Evolutionary conservation across 2,113 vertebrate genomes (phyloP).

Genomic region (Grammomys dolichurus): DNA sequence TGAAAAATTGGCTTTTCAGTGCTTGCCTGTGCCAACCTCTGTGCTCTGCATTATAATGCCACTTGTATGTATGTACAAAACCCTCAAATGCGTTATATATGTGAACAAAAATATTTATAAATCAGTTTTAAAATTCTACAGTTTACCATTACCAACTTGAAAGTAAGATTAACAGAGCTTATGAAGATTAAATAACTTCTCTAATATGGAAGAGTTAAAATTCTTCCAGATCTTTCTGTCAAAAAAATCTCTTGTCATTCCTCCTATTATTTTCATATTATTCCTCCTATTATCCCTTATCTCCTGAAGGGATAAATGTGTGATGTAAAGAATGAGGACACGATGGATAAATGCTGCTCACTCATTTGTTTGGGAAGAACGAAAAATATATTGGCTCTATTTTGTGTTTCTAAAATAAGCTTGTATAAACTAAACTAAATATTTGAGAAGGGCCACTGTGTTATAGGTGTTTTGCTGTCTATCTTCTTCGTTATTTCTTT

Average conservation of each 20-base stretch:
- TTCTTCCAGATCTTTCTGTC: background rate
- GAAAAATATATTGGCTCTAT: background rate
- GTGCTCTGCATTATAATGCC: background rate
- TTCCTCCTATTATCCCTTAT: no score
- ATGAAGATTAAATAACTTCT: constrained; percentile 18
- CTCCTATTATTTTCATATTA: background rate
- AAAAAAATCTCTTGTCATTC: background rate
- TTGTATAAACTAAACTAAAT: background rate
- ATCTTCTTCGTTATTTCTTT: background rate
- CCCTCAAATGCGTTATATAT: background rate
- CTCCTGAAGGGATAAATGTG: background rate
- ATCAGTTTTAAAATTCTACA: background rate
- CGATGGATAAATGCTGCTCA: background rate
- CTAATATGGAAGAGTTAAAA: background rate
- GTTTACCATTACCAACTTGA: background rate
- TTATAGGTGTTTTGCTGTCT: background rate
- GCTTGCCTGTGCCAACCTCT: background rate
- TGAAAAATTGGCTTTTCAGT: background rate
- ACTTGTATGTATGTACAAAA: background rate
- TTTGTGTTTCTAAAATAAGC: constrained; percentile 42
- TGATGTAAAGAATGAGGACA: background rate
- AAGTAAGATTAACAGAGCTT: background rate
- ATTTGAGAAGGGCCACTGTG: background rate
- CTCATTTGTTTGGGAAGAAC: constrained; percentile 52
- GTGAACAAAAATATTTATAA: background rate